Evolutionary conservation across 2,888 invertebrate genomes (phyloP), one percentile per base, ranked within the genome.

Genomic region (Cerastis rubricosa): DNA sequence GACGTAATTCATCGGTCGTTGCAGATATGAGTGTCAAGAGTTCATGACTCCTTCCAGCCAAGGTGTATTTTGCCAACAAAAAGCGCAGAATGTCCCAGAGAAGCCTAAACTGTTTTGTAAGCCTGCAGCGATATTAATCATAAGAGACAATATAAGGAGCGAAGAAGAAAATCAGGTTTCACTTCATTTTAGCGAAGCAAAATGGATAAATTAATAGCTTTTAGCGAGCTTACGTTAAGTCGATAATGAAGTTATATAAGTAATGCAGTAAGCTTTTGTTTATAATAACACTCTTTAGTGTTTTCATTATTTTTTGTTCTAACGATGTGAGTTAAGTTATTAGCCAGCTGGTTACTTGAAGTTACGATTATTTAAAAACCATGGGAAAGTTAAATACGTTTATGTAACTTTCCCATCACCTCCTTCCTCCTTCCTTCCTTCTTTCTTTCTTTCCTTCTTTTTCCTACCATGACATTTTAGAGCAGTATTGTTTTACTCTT

Each of bases 61-160:
- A 61, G n/a, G 8, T 40, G n/a, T n/a, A 43, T 49, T 40, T 22
- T n/a, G 11, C 4, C 4, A 47, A 14, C 40, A 47, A 76, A 81
- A 76, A 76, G 45, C 64, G 65, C 2, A 47, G 17, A 47, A 1
- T 71, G 45, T 51, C 22, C 14, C 47, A 77, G 57, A 73, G 40
- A 67, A 51, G 63, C 22, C 49, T 49, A 25, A 81, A 61, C 49
- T 59, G 49, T 59, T 81, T 64, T 67, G 70, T 59, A 3, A 66
- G 72, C 49, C 19, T 63, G 67, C 7, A 73, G 57, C 45, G 25
- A 77, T 77, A 82, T 82, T 82, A 77, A 81, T 82, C 35, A 67
- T 67, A 67, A 17, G 54, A 70, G 77, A 72, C 77, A 81, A 61
- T 57, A 8, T 71, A 49, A 57, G 69, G 35, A 57, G 70, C 49